phyloP scores from a whole-genome alignment of 2,797 vertebrate species.

The Neosilurus mollespiculum region DNA sequence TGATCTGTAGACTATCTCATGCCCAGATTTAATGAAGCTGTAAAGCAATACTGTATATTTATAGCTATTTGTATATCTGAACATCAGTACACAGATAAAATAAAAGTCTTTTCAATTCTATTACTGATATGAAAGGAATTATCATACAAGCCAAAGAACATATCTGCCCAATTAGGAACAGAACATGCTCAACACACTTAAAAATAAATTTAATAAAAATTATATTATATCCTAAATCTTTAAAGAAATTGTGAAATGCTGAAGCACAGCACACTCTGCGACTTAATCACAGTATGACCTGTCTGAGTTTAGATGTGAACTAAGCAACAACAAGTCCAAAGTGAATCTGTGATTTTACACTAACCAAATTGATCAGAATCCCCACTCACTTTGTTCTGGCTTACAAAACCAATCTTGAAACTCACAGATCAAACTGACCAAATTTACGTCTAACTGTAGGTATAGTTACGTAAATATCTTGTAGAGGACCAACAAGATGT shows the following conservation, averaged over 20 bases:
- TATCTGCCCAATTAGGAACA: neutral
- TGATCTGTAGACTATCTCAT: neutral
- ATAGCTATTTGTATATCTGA: neutral
- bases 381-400: neutral
- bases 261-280: neutral
- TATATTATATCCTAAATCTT: neutral
- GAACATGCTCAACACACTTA: neutral
- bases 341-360: neutral
- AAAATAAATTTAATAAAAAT: neutral
- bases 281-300: neutral
- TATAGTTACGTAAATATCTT: neutral
- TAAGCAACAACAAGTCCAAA: neutral
- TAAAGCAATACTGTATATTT: neutral
- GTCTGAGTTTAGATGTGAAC: neutral
- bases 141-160: neutral
- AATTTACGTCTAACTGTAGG: neutral
- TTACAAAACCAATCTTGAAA: neutral
- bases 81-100: neutral
- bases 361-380: slow-evolving; percentile 1
- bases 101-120: neutral
- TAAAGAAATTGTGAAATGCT: neutral
- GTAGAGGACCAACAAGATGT: neutral
- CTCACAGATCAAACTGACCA: neutral
- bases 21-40: neutral
- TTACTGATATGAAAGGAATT: neutral